Percentiles rank a stretch among this genome's conserved stretches.
Evolutionary conservation across 2,113 vertebrate species (phyloP).

Genomic region (Chauna torquata): DNA sequence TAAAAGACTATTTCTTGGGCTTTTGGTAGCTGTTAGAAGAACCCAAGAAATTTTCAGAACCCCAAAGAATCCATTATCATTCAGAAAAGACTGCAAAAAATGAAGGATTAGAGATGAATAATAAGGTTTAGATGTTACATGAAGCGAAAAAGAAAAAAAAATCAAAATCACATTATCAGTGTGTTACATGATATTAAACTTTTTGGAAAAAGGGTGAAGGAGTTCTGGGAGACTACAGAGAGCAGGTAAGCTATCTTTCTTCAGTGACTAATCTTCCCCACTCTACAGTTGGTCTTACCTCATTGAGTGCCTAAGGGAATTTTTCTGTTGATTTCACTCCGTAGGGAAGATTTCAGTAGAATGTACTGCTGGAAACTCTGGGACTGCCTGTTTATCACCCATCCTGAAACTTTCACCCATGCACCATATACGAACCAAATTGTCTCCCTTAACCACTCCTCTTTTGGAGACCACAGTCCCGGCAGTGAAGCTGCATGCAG

Average conservation of each 20-base stretch:
- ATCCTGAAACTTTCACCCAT: not conserved
- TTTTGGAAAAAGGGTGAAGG: not conserved
- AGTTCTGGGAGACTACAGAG: not conserved
- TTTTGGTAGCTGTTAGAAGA: not conserved
- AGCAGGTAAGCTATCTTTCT: not conserved
- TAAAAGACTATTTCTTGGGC: not conserved
- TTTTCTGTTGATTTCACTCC: not conserved
- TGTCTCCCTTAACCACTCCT: not conserved
- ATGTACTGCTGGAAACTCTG: not conserved
- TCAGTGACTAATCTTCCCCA: not conserved
- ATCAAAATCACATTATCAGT: not conserved
- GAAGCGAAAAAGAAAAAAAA: not conserved
- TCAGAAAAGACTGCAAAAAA: not conserved
- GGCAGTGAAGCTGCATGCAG: rapidly evolving
- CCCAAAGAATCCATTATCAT: not conserved
- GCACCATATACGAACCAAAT: not conserved
- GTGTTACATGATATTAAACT: not conserved
- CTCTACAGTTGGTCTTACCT: not conserved
- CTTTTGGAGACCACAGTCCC: not conserved
- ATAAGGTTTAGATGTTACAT: not conserved
- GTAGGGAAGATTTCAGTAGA: not conserved
- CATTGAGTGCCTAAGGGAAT: not conserved
- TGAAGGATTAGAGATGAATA: not conserved
- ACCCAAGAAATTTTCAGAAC: not conserved
- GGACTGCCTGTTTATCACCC: not conserved